Percentiles rank a stretch among this genome's conserved stretches.
phyloP scores from a whole-genome alignment of 2,113 vertebrate genomes.

The Barbus barbus region DNA sequence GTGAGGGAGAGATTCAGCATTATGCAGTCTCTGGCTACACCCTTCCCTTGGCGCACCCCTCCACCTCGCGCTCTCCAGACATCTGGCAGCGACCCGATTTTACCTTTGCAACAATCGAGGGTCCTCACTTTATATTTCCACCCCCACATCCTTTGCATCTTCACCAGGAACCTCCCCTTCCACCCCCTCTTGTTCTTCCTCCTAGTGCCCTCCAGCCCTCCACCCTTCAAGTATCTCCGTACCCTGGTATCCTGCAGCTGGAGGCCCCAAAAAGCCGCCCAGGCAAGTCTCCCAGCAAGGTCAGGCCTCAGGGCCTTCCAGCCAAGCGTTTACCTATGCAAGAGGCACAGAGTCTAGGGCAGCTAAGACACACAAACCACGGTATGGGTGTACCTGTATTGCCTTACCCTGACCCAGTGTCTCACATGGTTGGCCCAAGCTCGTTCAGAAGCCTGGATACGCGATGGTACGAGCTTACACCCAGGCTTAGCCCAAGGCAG shows the following conservation, averaged over 20 bases:
- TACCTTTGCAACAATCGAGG: constrained; percentile 88
- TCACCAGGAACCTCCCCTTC: constrained; percentile 82
- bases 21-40: constrained; percentile 91
- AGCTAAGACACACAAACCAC: constrained; percentile 98
- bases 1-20: constrained; percentile 81
- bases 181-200: constrained; percentile 80
- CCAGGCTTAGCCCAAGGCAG: constrained; percentile 93
- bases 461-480: constrained; percentile 93
- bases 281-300: constrained; percentile 87
- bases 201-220: constrained; percentile 84
- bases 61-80: constrained; percentile 90
- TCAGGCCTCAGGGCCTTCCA: constrained; percentile 82
- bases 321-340: constrained; percentile 97
- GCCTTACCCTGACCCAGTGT: constrained; percentile 94
- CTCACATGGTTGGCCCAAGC: constrained; percentile 86
- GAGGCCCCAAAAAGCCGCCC: constrained; percentile 88
- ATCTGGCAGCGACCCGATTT: constrained; percentile 92
- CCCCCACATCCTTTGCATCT: constrained; percentile 80
- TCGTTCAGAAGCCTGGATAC: constrained; percentile 94
- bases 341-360: constrained; percentile 91
- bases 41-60: constrained; percentile 89
- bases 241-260: constrained; percentile 89
- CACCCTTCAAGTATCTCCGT: constrained; percentile 89
- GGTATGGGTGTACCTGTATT: constrained; percentile 96
- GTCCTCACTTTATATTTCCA: constrained; percentile 89